Evolutionary conservation across 2,797 vertebrate species (phyloP), one percentile per base, ranked within the genome.

Genomic region (Dromococcyx pavoninus): DNA sequence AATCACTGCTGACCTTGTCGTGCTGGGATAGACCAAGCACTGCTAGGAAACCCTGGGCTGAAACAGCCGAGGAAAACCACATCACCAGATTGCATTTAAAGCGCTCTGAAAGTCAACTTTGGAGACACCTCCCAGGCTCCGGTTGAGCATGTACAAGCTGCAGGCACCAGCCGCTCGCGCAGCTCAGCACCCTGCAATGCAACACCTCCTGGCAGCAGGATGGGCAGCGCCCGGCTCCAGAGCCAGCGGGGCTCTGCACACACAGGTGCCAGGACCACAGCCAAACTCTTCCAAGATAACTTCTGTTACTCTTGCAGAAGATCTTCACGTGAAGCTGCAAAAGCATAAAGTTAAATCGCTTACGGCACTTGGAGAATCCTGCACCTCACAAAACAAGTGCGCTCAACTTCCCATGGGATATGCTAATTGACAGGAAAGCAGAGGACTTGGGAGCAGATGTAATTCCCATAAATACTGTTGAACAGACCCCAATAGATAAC

Each of bases 381-480:
- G 39, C 76, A 78, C 18, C 27, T 54, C 0, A 0, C 39, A 73
- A 60, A 71, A 48, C 13, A 27, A 78, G 57, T 2, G 9, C 6
- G 2, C 37, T 60, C 44, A 24, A 22, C 74, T 41, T 41, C 50
- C 62, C 1, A 4, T 13, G 30, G 12, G 46, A 46, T 23, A 32
- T 2, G 1, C 23, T 44, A 43, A 51, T 0, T 0, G 17, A 24
- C 24, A 76, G 14, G 28, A 35, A 60, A 54, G 74, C 0, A 50
- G 41, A 44, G 50, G 33, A 10, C 15, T 1, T 5, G 10, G 37
- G 25, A 72, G 37, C 6, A 76, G 35, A 58, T 43, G 17, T 14
- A 58, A 80, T 25, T 62, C 75, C 46, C 43, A 25, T 25, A 48
- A 50, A 76, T 43, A 17, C 28, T 65, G 60, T 48, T 57, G 19